These are phyloP conservation scores for Oriolus oriolus DNA, from an alignment of 2,113 vertebrate species.

Conservation along the genomic window DNA sequence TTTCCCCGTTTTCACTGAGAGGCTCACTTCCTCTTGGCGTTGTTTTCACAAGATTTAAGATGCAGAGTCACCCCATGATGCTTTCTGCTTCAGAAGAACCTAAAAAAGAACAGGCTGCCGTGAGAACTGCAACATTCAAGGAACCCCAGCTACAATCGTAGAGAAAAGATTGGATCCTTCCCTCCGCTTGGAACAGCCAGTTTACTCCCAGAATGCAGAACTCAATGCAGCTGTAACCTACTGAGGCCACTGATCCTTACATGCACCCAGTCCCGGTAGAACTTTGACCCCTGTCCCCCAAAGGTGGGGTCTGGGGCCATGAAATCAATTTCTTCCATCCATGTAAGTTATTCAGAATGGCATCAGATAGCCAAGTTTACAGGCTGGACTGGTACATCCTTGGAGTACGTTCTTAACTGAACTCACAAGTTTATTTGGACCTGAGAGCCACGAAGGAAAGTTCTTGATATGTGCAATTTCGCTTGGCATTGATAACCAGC, in stretches of 20 bases:
- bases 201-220: neutral
- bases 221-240: neutral
- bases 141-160: neutral
- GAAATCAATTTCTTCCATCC: neutral
- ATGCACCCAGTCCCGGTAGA: neutral
- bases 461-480: neutral
- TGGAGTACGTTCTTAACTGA: neutral
- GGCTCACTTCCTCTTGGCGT: neutral
- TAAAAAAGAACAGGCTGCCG: neutral
- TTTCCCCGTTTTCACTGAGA: neutral
- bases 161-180: neutral
- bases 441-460: neutral
- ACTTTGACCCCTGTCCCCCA: neutral
- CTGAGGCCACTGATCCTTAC: neutral
- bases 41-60: neutral
- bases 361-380: neutral
- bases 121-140: neutral
- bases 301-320: neutral
- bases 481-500: neutral
- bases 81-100: neutral
- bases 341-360: neutral
- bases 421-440: neutral
- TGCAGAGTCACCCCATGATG: neutral
- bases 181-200: neutral
- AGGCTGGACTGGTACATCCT: neutral